Evolutionary conservation across 2,797 vertebrate genomes (phyloP).

Genomic region (Lindbergichthys nudifrons): DNA sequence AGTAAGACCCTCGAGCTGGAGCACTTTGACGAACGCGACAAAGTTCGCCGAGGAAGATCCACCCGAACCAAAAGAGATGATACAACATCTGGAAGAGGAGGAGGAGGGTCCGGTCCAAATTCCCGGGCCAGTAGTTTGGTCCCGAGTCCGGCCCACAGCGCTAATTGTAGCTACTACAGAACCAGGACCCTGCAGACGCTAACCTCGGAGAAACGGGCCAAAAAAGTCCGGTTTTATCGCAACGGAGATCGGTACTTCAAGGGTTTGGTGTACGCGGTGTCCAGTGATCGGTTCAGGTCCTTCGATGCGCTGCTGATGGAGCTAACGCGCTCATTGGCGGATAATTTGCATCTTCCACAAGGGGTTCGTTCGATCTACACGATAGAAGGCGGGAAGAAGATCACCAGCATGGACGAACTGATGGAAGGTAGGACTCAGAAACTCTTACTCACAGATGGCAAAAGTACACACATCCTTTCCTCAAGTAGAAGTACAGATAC

Average conservation of each 20-base stretch:
- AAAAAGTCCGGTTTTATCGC: constrained; percentile 97
- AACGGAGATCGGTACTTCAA: constrained; percentile 98
- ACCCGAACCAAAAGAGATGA: constrained; percentile 73
- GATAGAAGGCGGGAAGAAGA: constrained; percentile 90
- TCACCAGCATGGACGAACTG: constrained; percentile 93
- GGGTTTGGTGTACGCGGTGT: constrained; percentile 94
- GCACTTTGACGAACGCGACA: constrained; percentile 95
- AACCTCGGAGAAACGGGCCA: constrained; percentile 95
- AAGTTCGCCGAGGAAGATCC: constrained; percentile 86
- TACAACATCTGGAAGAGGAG: constrained; percentile 63
- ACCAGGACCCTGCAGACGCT: constrained; percentile 97
- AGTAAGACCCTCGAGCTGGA: constrained; percentile 93
- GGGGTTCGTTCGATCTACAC: constrained; percentile 95
- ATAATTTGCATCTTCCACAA: constrained; percentile 95
- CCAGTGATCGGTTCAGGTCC: constrained; percentile 92
- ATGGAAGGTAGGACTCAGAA: constrained; percentile 86
- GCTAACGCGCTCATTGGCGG: constrained; percentile 92
- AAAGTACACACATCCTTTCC: too few relatives aligned
- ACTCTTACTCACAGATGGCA: too few relatives aligned
- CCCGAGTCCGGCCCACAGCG: constrained; percentile 96
- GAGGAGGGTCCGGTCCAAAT: constrained; percentile 84
- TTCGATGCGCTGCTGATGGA: constrained; percentile 93
- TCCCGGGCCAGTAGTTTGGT: constrained; percentile 93
- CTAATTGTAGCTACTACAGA: constrained; percentile 98
- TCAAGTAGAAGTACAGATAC: too few relatives aligned